Evolutionary conservation across 2,797 vertebrate species (phyloP).

Genomic region (Catostomus latipinnis): DNA sequence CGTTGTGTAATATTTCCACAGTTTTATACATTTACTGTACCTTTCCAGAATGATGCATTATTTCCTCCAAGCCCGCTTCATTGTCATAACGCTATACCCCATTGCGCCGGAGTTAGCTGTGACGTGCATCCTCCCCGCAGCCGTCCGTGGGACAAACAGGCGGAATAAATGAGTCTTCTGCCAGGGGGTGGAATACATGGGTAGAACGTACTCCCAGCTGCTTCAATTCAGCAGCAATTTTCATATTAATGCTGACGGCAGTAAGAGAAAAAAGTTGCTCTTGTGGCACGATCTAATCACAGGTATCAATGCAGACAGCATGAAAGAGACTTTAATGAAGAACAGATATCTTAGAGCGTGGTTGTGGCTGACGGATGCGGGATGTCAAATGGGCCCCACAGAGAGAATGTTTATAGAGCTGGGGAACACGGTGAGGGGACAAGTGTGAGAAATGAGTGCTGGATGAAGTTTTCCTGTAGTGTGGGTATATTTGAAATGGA

Average conservation of each 20-base stretch:
- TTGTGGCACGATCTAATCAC: conserved; percentile 29
- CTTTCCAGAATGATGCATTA: not conserved
- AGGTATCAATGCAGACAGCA: conserved; percentile 8
- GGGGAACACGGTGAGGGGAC: not conserved
- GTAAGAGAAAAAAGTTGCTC: not conserved
- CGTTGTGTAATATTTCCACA: not conserved
- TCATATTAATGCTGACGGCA: conserved; percentile 41
- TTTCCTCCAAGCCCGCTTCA: not conserved
- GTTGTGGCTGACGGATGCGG: conserved; percentile 24
- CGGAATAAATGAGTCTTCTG: not conserved
- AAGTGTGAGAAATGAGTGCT: conserved; percentile 26
- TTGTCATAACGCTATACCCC: not conserved
- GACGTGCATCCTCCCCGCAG: not conserved
- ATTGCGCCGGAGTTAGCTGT: conserved; percentile 11
- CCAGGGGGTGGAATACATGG: conserved; percentile 31
- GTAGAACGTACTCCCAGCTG: conserved; percentile 26
- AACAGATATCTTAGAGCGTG: conserved; percentile 17
- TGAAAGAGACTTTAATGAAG: conserved; percentile 12
- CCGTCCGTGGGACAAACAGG: not conserved
- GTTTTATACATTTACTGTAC: not conserved
- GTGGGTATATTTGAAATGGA: conserved; percentile 5
- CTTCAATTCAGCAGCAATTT: conserved; percentile 29
- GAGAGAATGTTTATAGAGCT: conserved; percentile 17
- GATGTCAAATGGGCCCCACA: conserved; percentile 39
- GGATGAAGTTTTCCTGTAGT: conserved; percentile 1